These are phyloP conservation scores for Eufriesea mexicana DNA, from an alignment of 1,140 invertebrate genomes.

Conservation along the genomic window DNA sequence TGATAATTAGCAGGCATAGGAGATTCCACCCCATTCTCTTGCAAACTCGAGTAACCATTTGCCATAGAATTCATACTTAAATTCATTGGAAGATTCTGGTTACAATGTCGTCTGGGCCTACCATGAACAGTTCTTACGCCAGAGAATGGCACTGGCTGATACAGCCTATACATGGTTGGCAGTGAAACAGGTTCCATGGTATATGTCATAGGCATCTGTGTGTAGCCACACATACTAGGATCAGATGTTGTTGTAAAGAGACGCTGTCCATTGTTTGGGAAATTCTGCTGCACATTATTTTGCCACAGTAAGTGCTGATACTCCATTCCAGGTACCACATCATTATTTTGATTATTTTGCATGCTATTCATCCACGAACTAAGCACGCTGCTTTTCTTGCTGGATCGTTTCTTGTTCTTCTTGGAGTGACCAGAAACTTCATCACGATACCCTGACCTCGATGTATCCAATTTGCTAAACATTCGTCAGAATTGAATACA, in stretches of 20 bases:
- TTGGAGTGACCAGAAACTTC: constrained; percentile 31
- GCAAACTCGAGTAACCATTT: constrained; percentile 74
- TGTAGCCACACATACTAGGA: constrained; percentile 82
- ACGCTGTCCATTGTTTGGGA: constrained; percentile 74
- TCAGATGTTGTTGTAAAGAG: constrained; percentile 82
- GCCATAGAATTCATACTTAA: constrained; percentile 62
- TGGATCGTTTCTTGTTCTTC: constrained; percentile 55
- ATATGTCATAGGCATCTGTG: constrained; percentile 80
- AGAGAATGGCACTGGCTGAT: constrained; percentile 71
- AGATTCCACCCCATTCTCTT: constrained; percentile 76
- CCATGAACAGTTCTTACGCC: constrained; percentile 69
- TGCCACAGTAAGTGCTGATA: constrained; percentile 60
- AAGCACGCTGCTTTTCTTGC: constrained; percentile 36
- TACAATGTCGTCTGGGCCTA: constrained; percentile 59
- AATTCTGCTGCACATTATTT: constrained; percentile 39
- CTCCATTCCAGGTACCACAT: constrained; percentile 36
- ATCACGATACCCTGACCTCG: constrained; percentile 22
- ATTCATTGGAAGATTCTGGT: constrained; percentile 51
- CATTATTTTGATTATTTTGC: constrained; percentile 27
- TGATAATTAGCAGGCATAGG: constrained; percentile 74
- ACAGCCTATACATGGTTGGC: constrained; percentile 77
- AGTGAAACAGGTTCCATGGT: constrained; percentile 83
- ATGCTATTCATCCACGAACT: constrained; percentile 26
- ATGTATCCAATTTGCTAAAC: constrained; percentile 33
- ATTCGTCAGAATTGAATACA: constrained; percentile 13